Conservation (phyloP, 2,113 vertebrate genomes). For the Leptodactylus fuscus region DNA sequence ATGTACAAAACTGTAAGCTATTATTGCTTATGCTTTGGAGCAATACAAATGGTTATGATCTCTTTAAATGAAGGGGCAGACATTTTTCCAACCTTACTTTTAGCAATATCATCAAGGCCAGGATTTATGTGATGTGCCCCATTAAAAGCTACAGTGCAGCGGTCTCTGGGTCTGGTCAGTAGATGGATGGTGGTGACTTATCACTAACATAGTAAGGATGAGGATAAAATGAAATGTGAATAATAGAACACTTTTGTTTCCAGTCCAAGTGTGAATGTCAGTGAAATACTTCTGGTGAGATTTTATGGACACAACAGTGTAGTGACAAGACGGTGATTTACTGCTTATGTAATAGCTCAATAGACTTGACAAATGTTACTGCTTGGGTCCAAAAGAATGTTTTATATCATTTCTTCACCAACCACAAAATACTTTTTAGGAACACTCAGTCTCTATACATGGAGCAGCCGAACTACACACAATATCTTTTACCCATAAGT, state of each 20-base stretch:
- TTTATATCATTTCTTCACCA: background rate
- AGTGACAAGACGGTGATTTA: slow-evolving; percentile 21
- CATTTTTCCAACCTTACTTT: too few relatives aligned
- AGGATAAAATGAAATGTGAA: slow-evolving; percentile 3
- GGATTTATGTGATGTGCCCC: background rate
- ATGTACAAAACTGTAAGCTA: too few relatives aligned
- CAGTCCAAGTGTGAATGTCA: background rate
- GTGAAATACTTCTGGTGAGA: background rate
- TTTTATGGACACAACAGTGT: background rate
- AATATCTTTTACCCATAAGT: slow-evolving; percentile 4
- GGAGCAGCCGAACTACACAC: background rate
- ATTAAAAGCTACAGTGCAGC: background rate
- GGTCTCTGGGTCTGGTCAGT: background rate
- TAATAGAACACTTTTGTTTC: background rate
- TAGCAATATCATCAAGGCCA: too few relatives aligned
- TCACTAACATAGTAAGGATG: background rate
- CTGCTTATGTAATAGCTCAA: background rate
- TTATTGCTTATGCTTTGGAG: too few relatives aligned
- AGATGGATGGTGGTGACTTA: too few relatives aligned
- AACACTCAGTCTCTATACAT: background rate
- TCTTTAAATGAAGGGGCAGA: too few relatives aligned
- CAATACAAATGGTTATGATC: too few relatives aligned
- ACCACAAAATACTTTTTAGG: slow-evolving; percentile 22
- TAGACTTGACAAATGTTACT: background rate
- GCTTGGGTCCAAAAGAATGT: background rate